Evolutionary conservation across 2,113 vertebrate species (phyloP).

Genomic region (Egretta garzetta): DNA sequence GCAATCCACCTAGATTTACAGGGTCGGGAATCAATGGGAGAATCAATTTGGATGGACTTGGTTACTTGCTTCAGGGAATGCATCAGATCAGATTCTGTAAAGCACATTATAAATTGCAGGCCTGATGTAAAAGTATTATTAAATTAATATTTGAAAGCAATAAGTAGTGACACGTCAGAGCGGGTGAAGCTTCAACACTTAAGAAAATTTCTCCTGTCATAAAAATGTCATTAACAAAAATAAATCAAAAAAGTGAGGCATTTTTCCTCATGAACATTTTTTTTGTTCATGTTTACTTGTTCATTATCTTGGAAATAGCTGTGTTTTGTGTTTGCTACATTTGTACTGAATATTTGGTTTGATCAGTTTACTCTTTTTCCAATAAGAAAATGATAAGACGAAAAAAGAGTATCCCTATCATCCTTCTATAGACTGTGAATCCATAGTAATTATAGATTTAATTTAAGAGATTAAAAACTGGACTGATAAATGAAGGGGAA

Average conservation of each 20-base stretch:
- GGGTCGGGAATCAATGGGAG: slow-evolving; percentile 28
- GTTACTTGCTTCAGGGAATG: slow-evolving; percentile 21
- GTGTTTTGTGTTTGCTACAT: not conserved
- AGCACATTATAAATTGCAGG: not conserved
- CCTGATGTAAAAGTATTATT: not conserved
- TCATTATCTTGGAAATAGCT: not conserved
- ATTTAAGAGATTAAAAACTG: slow-evolving; percentile 32
- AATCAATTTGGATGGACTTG: slow-evolving; percentile 41
- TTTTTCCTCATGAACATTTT: not conserved
- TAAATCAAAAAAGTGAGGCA: not conserved
- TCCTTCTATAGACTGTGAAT: not conserved
- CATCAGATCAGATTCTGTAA: not conserved
- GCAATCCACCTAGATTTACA: slow-evolving; percentile 29
- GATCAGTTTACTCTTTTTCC: not conserved
- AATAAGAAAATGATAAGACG: not conserved
- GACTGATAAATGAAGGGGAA: not conserved
- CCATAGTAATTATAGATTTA: slow-evolving; percentile 8
- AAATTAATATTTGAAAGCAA: not conserved
- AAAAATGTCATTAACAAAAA: not conserved
- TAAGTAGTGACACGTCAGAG: not conserved
- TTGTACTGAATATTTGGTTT: not conserved
- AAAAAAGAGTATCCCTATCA: not conserved
- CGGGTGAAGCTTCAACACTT: not conserved
- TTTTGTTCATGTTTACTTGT: not conserved
- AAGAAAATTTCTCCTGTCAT: not conserved